Evolutionary conservation across 2,888 invertebrate genomes (phyloP), one percentile per base, ranked within the genome.

Genomic region (Mimumesa dahlbomi): DNA sequence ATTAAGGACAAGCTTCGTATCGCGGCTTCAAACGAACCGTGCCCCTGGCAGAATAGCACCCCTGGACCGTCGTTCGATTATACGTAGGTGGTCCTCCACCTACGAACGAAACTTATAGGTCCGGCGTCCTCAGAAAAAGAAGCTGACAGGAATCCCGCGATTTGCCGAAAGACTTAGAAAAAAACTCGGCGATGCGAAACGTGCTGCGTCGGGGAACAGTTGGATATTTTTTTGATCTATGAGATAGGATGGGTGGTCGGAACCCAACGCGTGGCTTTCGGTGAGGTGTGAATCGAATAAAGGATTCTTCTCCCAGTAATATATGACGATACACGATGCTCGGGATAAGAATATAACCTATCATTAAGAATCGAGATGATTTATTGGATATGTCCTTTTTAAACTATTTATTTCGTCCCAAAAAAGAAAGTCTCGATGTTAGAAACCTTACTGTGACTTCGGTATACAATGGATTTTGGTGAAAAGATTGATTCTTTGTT

Each of bases 1-100:
- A 50, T 49, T 61, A 52, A 45, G 62, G 29, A 9, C 11, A 43
- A 63, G 42, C 49, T 43, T 40, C 40, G 43, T 49, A 68, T 72
- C 72, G 57, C 54, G 68, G n/a, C 63, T 52, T 59, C 58, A 68
- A 79, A 78, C 73, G 70, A 79, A 73, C 75, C 40, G 43, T 54
- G 40, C 50, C 57, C 46, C 62, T 53, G 50, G 50, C 56, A 50
- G 48, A 58, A 61, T 57, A 29, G 19, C 48, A n/a, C 49, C 40
- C 18, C 29, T 22, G 61, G 42, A 45, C 45, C n/a, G 38, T 56
- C 21, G n/a, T 29, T 63, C 50, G 68, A 68, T 71, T 68, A 40
- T 50, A 57, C 48, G 48, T 57, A 52, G 52, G 52, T 52, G 62
- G 40, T 52, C 50, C 38, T 18, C 31, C 13, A 25, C 18, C 9